These are phyloP conservation scores for Spinus olivaceus DNA, from an alignment of 2,797 vertebrate species.

Conservation along the genomic window DNA sequence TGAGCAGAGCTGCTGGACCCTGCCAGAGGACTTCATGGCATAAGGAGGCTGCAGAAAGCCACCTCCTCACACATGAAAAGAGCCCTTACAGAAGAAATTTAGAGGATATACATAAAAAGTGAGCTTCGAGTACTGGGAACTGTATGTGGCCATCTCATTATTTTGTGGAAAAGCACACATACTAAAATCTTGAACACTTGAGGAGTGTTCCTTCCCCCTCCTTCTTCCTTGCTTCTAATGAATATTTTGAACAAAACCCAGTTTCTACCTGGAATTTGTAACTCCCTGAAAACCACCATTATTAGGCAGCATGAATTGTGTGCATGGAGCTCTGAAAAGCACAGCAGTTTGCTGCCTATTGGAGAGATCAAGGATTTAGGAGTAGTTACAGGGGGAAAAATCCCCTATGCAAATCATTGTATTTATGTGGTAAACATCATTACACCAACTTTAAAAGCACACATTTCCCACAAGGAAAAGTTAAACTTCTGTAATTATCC, in stretches of 20 bases:
- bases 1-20: not conserved
- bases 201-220: not conserved
- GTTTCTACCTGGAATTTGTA: not conserved
- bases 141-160: not conserved
- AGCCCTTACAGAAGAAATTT: not conserved
- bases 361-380: not conserved
- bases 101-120: not conserved
- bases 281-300: constrained; percentile 8
- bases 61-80: not conserved
- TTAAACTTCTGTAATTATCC: constrained; percentile 43
- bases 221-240: constrained; percentile 6
- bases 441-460: constrained; percentile 6
- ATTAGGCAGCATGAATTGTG: constrained; percentile 7
- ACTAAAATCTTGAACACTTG: not conserved
- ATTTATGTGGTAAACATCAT: constrained; percentile 51
- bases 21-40: not conserved
- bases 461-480: constrained; percentile 24
- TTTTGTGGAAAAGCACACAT: not conserved
- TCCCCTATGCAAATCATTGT: constrained; percentile 20
- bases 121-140: not conserved
- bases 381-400: not conserved
- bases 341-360: not conserved
- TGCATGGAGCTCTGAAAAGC: not conserved
- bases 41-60: not conserved
- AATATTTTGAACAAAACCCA: constrained; percentile 31